Percentiles rank a stretch among this genome's conserved stretches.
These are phyloP conservation scores for Bos javanicus DNA, from an alignment of 2,113 vertebrate species.

Conservation along the genomic window DNA sequence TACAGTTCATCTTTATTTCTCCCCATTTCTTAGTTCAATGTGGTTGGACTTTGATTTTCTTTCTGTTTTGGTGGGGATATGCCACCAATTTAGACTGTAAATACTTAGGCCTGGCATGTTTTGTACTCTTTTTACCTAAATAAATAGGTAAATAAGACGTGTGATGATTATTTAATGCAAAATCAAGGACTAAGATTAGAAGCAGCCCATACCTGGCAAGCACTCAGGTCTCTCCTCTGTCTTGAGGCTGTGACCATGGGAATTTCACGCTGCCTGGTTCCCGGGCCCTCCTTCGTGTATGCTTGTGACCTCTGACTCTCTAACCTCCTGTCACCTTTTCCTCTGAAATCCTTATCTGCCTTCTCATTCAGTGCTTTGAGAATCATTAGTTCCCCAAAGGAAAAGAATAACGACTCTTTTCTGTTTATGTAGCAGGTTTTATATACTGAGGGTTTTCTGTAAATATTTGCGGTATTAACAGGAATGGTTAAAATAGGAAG, in stretches of 20 bases:
- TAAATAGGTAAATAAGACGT: not conserved
- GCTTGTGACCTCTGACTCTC: not conserved
- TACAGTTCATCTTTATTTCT: not conserved
- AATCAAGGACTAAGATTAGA: not conserved
- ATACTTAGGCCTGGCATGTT: not conserved
- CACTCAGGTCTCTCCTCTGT: not conserved
- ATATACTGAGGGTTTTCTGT: not conserved
- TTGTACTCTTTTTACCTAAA: not conserved
- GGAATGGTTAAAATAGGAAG: not conserved
- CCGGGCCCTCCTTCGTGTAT: not conserved
- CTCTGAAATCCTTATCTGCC: not conserved
- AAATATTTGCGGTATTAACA: not conserved
- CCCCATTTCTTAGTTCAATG: not conserved
- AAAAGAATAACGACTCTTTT: not conserved
- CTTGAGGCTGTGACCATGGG: not conserved
- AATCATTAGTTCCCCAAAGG: not conserved
- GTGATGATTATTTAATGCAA: not conserved
- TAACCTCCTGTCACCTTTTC: not conserved
- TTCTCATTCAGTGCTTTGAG: not conserved
- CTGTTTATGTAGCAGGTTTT: not conserved
- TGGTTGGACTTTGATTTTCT: not conserved
- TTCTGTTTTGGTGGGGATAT: not conserved
- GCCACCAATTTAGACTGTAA: not conserved
- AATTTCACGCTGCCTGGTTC: no score
- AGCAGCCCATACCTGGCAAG: not conserved